Conservation (phyloP, 2,113 vertebrate species). For the Ornithorhynchus anatinus region DNA sequence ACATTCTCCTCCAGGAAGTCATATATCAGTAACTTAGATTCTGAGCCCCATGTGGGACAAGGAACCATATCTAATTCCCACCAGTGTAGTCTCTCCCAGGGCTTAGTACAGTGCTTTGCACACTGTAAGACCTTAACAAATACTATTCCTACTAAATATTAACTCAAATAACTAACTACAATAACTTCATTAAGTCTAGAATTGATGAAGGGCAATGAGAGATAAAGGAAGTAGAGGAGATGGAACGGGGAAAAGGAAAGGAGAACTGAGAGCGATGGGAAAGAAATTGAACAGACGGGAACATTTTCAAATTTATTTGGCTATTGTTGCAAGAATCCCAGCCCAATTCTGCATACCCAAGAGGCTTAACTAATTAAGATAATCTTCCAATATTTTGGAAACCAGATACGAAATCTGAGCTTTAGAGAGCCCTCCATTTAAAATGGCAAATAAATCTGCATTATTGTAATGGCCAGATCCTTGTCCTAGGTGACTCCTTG, state of each 20-base stretch:
- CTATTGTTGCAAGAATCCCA: not conserved
- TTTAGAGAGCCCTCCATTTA: not conserved
- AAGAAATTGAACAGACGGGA: not conserved
- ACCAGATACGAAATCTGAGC: not conserved
- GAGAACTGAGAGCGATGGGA: not conserved
- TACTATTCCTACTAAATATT: no score
- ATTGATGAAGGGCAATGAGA: no score
- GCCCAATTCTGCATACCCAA: not conserved
- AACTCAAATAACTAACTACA: no score
- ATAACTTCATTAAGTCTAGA: no score
- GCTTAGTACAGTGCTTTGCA: no score
- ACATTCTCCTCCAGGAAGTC: no score
- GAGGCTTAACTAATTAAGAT: not conserved
- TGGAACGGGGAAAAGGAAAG: not conserved
- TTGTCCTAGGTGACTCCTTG: not conserved
- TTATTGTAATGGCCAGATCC: not conserved
- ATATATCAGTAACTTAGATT: no score
- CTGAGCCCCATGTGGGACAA: no score
- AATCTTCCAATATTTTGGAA: not conserved
- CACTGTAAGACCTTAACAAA: no score
- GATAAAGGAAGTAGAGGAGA: no score
- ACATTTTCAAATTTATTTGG: not conserved
- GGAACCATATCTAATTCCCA: no score
- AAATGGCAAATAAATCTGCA: not conserved
- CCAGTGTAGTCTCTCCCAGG: no score